Evolutionary conservation across 2,888 invertebrate genomes (phyloP).

Genomic region (Nomada ferruginata): DNA sequence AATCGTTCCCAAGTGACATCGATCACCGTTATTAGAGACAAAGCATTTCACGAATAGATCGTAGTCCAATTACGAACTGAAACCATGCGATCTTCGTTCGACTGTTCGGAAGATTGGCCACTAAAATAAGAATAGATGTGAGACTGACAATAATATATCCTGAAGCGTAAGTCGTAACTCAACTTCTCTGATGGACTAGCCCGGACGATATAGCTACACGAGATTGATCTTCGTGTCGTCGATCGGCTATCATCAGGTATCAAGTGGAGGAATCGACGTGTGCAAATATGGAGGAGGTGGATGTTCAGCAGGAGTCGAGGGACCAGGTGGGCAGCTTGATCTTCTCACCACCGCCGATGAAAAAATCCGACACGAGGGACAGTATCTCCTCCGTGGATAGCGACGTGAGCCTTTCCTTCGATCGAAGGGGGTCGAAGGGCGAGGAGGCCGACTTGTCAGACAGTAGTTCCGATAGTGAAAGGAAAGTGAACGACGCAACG

Average conservation of each 20-base stretch:
- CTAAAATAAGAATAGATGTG: background rate
- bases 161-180: background rate
- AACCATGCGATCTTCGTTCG: background rate
- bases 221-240: conserved; percentile 12
- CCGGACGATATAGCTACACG: background rate
- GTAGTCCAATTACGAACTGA: background rate
- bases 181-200: conserved; percentile 40
- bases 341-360: conserved; percentile 84
- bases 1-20: background rate
- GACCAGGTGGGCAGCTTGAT: conserved; percentile 80
- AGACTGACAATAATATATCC: background rate
- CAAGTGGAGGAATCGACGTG: background rate
- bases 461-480: conserved; percentile 89
- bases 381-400: conserved; percentile 88
- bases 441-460: conserved; percentile 89
- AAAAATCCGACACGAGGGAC: conserved; percentile 86
- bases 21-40: no score
- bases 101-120: background rate
- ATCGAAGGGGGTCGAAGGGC: conserved; percentile 85
- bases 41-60: background rate
- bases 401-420: conserved; percentile 86
- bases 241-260: background rate
- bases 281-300: conserved; percentile 77
- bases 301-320: conserved; percentile 79
- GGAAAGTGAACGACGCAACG: conserved; percentile 68